Conservation (phyloP, 2,113 vertebrate genomes). For the Climacteris rufus region DNA sequence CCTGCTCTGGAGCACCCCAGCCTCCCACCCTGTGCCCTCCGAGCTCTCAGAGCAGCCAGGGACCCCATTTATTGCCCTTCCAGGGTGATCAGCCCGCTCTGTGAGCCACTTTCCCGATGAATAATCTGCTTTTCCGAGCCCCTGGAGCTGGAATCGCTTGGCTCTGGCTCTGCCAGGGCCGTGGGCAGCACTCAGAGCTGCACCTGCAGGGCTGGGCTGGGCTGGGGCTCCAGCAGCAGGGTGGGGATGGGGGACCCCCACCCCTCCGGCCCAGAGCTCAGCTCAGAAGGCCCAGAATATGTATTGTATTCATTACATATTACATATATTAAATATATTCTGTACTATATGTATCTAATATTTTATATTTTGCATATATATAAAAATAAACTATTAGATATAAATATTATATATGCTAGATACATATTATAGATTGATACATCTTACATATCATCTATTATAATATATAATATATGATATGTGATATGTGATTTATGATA, state of each 20-base stretch:
- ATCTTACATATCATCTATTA: too few relatives aligned
- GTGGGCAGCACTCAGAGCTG: not conserved
- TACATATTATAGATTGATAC: not conserved
- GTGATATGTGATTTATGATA: not conserved
- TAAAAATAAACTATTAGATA: not conserved
- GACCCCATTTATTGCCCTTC: not conserved
- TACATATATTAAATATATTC: too few relatives aligned
- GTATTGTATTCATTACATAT: not conserved
- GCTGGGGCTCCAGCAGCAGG: rapidly evolving
- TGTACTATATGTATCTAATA: rapidly evolving
- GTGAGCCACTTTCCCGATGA: not conserved
- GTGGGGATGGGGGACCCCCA: rapidly evolving
- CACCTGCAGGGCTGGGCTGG: too few relatives aligned
- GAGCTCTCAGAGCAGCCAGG: not conserved
- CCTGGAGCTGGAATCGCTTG: rapidly evolving
- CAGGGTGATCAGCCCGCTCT: rapidly evolving
- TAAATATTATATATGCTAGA: too few relatives aligned
- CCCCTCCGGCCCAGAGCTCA: not conserved
- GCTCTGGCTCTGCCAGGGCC: not conserved
- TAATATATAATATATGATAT: not conserved
- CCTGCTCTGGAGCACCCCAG: not conserved
- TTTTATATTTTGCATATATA: not conserved
- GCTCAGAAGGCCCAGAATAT: not conserved
- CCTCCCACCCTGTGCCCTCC: not conserved
- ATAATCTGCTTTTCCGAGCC: not conserved